Evolutionary conservation across 1,140 invertebrate genomes (phyloP).

Genomic region (Drosophila baimaii): DNA sequence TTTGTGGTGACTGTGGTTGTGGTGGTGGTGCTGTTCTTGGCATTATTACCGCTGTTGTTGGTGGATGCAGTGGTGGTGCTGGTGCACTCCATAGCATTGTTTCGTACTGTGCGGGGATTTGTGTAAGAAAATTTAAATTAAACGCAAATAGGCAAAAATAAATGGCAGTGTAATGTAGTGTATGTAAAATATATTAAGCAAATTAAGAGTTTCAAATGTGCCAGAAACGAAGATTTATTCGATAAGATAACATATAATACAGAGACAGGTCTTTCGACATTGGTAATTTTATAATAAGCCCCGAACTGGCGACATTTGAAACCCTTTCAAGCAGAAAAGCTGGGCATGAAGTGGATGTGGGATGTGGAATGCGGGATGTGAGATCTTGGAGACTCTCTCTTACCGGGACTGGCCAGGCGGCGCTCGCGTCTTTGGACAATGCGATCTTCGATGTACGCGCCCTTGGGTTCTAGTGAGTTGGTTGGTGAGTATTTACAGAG

Average conservation of each 20-base stretch:
- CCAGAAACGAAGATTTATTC: neutral
- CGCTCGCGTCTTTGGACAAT: slow-evolving; percentile 81
- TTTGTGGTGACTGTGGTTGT: slow-evolving; percentile 41
- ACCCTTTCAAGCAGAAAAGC: slow-evolving; percentile 1
- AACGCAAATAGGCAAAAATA: neutral
- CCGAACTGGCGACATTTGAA: slow-evolving; percentile 11
- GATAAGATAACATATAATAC: neutral
- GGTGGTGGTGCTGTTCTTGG: slow-evolving; percentile 16
- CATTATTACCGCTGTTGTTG: slow-evolving; percentile 11
- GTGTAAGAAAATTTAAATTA: neutral
- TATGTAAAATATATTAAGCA: neutral
- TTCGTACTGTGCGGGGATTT: slow-evolving; percentile 50
- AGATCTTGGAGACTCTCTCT: slow-evolving; percentile 53
- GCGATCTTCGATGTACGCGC: slow-evolving; percentile 83
- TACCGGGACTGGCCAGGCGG: slow-evolving; percentile 82
- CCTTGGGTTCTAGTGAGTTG: slow-evolving; percentile 65
- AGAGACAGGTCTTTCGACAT: too few relatives aligned
- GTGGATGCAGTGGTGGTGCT: slow-evolving; percentile 27
- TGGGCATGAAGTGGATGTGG: neutral
- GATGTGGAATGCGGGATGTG: neutral
- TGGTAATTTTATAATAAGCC: too few relatives aligned
- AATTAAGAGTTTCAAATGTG: slow-evolving; percentile 6
- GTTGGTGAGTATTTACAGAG: slow-evolving; percentile 54
- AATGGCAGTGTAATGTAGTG: neutral
- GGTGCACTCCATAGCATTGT: slow-evolving; percentile 58